phyloP scores from a whole-genome alignment of 2,888 invertebrate species.

The Deroplatys truncata region DNA sequence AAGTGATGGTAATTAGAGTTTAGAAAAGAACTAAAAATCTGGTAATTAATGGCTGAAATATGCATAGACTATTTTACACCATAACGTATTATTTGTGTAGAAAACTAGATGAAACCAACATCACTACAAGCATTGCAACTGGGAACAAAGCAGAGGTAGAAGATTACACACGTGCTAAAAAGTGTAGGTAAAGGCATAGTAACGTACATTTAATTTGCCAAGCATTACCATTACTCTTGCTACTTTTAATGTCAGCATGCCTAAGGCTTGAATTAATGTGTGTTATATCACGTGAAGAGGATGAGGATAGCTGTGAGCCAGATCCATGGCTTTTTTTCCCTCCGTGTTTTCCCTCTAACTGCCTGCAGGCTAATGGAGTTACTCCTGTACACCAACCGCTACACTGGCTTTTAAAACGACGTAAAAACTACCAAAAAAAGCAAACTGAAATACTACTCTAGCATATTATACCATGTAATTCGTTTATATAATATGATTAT shows the following conservation, averaged over 20 bases:
- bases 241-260: not conserved
- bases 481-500: no score
- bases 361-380: not conserved
- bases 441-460: not conserved
- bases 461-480: no score
- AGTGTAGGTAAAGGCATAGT: not conserved
- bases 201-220: not conserved
- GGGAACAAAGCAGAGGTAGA: no score
- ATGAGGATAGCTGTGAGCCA: not conserved
- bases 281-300: not conserved
- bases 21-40: no score
- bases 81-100: no score
- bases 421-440: not conserved
- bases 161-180: not conserved
- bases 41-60: no score
- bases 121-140: no score
- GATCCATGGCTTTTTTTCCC: not conserved
- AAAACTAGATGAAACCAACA: no score
- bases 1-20: no score
- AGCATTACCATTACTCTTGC: not conserved
- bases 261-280: not conserved
- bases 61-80: no score
- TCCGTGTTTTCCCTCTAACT: not conserved
- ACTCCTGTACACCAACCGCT: not conserved
- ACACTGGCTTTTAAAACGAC: not conserved